Evolutionary conservation across 2,113 vertebrate genomes (phyloP), one percentile per base, ranked within the genome.

Genomic region (Grallaria varia): DNA sequence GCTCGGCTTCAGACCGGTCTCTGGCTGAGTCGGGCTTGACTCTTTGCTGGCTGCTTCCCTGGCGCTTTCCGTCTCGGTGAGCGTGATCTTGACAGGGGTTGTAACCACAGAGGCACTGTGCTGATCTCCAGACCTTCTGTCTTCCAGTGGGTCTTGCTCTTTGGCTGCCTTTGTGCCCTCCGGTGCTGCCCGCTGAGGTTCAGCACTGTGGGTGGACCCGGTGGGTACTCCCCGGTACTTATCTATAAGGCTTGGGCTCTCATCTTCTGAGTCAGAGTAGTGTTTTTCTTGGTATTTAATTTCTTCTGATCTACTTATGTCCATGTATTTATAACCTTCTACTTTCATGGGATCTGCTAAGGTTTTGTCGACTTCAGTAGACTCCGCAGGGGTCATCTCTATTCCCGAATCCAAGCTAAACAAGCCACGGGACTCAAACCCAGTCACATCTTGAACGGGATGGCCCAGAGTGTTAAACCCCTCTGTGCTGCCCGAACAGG

Each of bases 261-360:
- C 97, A 39, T 98, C 98, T 84, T 97, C 97, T 83, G 96, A 96
- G 64, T 96, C 89, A 68, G 88, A 82, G 53, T 96, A 86, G 24
- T 19, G 58, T 19, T 95, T 97, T 35, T 95, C 96, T 93, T 97
- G 97, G 39, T 50, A 77, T 88, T 97, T 98, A 47, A 69, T 96
- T 75, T 99, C 98, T 89, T 99, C 98, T 23, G 98, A 97, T 64
- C 98, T 98, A 82, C 98, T 98, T 88, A 99, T 99, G 95, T 99
- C 99, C 98, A 99, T 99, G 97, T 99, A 99, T 98, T 99, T 99
- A 96, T 98, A 99, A 82, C 97, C 97, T 93, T 99, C 99, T 49
- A 96, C 97, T 97, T 99, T 99, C 96, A 99, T 95, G 62, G 98
- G 98, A 47, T 98, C 98, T 15, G 96, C 97, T 94, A 99, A 97